Conservation (phyloP, 2,797 vertebrate species). For the Coendou prehensilis region DNA sequence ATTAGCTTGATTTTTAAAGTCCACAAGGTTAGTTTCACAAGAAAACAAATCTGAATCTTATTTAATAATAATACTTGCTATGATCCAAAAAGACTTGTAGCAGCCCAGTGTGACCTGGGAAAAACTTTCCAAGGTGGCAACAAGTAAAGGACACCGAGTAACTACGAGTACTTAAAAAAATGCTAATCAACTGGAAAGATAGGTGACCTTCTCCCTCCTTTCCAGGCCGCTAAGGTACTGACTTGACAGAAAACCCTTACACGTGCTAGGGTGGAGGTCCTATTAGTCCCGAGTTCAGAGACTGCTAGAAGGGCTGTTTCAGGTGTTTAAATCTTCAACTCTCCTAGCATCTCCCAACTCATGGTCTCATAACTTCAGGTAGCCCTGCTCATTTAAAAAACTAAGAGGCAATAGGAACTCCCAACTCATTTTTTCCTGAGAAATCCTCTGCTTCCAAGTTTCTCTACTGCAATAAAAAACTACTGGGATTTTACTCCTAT, state of each 20-base stretch:
- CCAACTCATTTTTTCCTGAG: background rate
- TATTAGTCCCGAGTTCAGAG: background rate
- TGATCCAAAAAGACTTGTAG: slow-evolving; percentile 12
- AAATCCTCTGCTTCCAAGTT: background rate
- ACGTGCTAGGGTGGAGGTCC: background rate
- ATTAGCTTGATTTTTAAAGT: slow-evolving; percentile 42
- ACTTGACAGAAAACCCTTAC: background rate
- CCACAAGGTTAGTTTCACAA: slow-evolving; percentile 40
- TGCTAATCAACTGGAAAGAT: background rate
- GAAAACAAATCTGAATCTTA: slow-evolving; percentile 45
- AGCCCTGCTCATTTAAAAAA: slow-evolving; percentile 44
- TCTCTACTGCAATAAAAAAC: slow-evolving; percentile 22
- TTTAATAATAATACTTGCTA: slow-evolving; percentile 53
- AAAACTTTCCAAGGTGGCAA: slow-evolving; percentile 33
- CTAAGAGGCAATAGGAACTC: background rate
- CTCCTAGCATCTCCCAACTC: background rate
- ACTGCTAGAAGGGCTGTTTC: background rate
- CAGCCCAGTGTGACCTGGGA: background rate
- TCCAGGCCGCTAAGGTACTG: background rate
- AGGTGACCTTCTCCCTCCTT: background rate
- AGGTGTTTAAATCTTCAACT: slow-evolving; percentile 17
- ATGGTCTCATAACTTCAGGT: background rate
- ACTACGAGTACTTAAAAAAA: background rate
- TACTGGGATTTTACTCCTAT: slow-evolving; percentile 19
- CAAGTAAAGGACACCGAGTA: background rate